Evolutionary conservation across 2,113 vertebrate species (phyloP), one percentile per base, ranked within the genome.

Genomic region (Gambusia holbrooki): DNA sequence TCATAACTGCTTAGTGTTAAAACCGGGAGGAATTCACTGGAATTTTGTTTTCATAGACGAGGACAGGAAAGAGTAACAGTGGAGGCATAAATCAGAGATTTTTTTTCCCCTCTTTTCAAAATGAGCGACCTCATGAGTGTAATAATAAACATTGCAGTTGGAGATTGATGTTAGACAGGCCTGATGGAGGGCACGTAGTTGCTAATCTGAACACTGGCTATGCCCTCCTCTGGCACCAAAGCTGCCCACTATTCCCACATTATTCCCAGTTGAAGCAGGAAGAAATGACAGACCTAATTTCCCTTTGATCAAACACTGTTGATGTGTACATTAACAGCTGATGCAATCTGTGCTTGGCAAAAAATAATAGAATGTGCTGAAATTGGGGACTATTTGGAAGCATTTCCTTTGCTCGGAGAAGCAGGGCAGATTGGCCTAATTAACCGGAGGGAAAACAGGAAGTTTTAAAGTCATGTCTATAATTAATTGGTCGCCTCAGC

Each of bases 391-490:
- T 93, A 93, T 93, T 95, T 94, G 87, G 81, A 93, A 94, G 90
- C 84, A 90, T 92, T 95, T 95, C 94, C 94, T 95, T 89, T 91
- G 89, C 91, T 92, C 86, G 81, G 91, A 84, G 89, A 60, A 66
- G 82, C 84, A 2, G 79, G 66, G 79, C 84, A 93, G 93, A 94
- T 95, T 93, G 92, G 92, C 90, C 90, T 94, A 94, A 95, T 95
- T 95, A 94, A 94, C 82, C 51, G 85, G 90, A 88, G 84, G 91
- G 87, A 93, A 94, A 95, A 95, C 95, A 95, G 95, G 95, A 96
- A 95, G 93, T 94, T 90, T 94, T 94, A 93, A 91, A 94, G 92
- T 93, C 93, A 88, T 51, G 70, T 90, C 91, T 89, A 87, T 94
- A 95, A 96, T 96, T 94, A 95, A 95, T 96, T 93, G 94, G 91